Evolutionary conservation across 1,140 invertebrate genomes (phyloP).

Genomic region (Nephila pilipes): DNA sequence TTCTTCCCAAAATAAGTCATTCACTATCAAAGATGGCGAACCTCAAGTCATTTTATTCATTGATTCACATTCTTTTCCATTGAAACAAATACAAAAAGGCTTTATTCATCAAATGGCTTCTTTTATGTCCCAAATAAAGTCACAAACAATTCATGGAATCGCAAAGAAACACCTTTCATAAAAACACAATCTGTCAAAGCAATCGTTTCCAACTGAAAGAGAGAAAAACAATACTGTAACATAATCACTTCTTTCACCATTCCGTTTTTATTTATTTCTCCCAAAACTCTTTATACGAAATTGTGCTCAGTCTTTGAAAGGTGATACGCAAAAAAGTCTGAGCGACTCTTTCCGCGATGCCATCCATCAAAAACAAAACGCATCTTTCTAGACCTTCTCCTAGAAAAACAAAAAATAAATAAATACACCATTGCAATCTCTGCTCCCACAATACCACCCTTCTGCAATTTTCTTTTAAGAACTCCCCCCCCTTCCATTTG

Average conservation of each 20-base stretch:
- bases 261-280: constrained; percentile 1
- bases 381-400: neutral
- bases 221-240: neutral
- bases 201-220: neutral
- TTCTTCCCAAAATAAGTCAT: too few relatives aligned
- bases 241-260: neutral
- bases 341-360: neutral
- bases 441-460: constrained; percentile 3
- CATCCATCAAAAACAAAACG: constrained; percentile 29
- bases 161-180: neutral
- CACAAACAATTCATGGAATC: neutral
- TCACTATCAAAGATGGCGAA: too few relatives aligned
- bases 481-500: neutral
- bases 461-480: neutral
- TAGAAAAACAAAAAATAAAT: neutral
- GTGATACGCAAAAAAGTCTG: neutral
- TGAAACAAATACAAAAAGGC: neutral
- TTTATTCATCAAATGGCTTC: neutral
- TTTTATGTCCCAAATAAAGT: neutral
- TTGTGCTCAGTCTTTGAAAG: neutral
- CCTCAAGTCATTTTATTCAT: neutral
- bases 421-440: constrained; percentile 1
- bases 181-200: neutral
- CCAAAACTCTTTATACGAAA: neutral
- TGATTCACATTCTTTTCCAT: neutral